A percentile compares a stretch with the other conserved stretches of the same genome.
Evolutionary conservation across 2,113 vertebrate species (phyloP).

Genomic region (Calyptommatus sinebrachiatus): DNA sequence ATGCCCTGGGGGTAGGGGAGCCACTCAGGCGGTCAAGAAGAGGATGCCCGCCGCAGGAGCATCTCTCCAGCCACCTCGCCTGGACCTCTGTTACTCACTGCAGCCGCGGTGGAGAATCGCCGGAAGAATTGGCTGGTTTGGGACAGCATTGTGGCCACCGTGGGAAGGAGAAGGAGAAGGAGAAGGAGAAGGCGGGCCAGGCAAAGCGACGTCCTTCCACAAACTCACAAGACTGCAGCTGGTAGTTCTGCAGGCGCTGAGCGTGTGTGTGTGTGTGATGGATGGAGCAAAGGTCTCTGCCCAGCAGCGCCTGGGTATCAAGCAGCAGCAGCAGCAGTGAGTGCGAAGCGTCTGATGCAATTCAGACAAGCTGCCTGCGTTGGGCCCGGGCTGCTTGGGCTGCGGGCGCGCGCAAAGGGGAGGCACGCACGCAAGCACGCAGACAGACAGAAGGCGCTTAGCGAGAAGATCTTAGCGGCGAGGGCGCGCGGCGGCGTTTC

Average conservation of each 20-base stretch:
- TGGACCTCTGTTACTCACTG: conserved; percentile 76
- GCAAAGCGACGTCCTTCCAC: too few species aligned
- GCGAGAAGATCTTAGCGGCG: not conserved
- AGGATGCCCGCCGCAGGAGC: not conserved
- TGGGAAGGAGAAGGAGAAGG: too few species aligned
- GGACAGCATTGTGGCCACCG: conserved; percentile 77
- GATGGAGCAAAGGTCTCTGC: not conserved
- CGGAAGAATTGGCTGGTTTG: conserved; percentile 73
- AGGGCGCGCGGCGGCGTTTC: not conserved
- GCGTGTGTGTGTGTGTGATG: too few species aligned
- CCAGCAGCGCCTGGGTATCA: not conserved
- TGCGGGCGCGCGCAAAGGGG: not conserved
- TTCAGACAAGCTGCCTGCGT: conserved; percentile 15
- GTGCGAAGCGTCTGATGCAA: conserved; percentile 32
- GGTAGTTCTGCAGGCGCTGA: too few species aligned
- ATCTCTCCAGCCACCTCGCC: not conserved
- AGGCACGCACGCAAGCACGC: not conserved
- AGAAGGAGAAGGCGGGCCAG: not conserved
- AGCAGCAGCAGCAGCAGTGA: not conserved
- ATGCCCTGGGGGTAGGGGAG: too few species aligned
- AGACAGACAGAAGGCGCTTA: accelerated
- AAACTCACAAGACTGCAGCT: not conserved
- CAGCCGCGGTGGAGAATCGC: conserved; percentile 81
- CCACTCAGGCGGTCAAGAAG: not conserved
- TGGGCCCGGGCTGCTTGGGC: not conserved